Evolutionary conservation across 2,888 invertebrate species (phyloP), one percentile per base, ranked within the genome.

Genomic region (Chloroclystis v-ata): DNA sequence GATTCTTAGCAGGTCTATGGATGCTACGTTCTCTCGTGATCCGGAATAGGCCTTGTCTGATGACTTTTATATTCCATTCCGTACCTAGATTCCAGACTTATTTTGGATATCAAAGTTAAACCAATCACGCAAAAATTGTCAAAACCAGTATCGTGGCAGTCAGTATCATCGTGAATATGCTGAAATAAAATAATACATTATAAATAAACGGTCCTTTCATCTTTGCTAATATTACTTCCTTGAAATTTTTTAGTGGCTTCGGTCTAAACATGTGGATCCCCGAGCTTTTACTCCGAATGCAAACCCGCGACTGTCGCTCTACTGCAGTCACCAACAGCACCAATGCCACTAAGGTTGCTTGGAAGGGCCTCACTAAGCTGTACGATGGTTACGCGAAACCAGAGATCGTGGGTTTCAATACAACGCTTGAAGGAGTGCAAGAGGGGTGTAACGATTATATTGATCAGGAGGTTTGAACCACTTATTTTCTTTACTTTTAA

Each of bases 221-320:
- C n/a, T n/a, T n/a, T n/a, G n/a, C n/a, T n/a, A 26, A 8, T 2
- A 13, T 12, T 30, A 9, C 1, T 2, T 32, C 4, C 9, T 30
- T 1, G 4, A 32, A 32, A 4, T 9, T 32, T 80, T 78, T 8
- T 75, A 92, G 92, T 9, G 91, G 91, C 20, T 92, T 92, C 47
- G 93, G 92, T 1, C 74, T 93, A 1, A 92, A 92, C 47, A 78
- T 94, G 58, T 95, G 95, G 95, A 89, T 94, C 37, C 94, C 94
- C 2, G 94, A 94, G 67, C 79, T 95, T 6, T 92, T 95, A 48
- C 90, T 90, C 32, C 89, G 93, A 1, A 82, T 82, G 70, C 82
- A 85, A 54, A 68, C 71, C 2, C 69, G 72, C 3, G 75, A 70
- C 14, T 86, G 86, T 59, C 65, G 65, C 61, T 57, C 56, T 2